Evolutionary conservation across 2,113 vertebrate genomes (phyloP).

Genomic region (Bubo bubo): DNA sequence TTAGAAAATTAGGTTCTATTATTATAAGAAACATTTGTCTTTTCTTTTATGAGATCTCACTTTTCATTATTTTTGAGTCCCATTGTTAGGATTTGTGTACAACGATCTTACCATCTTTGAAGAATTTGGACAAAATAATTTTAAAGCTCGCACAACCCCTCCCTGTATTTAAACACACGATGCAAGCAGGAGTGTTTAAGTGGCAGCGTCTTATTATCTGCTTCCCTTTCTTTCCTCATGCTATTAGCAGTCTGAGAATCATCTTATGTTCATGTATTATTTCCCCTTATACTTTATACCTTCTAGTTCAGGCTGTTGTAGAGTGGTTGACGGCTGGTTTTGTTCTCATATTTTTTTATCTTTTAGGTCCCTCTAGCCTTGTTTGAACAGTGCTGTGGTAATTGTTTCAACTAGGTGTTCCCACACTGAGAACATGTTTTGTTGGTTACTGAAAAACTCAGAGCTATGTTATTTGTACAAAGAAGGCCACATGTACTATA

Average conservation of each 20-base stretch:
- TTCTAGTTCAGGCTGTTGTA: not conserved
- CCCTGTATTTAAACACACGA: not conserved
- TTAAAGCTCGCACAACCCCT: not conserved
- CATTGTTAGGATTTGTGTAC: not conserved
- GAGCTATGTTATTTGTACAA: not conserved
- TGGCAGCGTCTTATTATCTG: not conserved
- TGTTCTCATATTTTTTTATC: not conserved
- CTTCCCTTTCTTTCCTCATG: not conserved
- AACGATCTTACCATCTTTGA: not conserved
- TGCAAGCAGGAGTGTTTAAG: not conserved
- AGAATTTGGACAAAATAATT: not conserved
- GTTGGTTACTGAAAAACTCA: not conserved
- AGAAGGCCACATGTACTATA: not conserved
- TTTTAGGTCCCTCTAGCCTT: not conserved
- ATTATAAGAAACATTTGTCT: not conserved
- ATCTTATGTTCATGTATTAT: fast-evolving
- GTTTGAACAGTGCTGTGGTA: not conserved
- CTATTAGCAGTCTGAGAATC: not conserved
- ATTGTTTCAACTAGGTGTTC: not conserved
- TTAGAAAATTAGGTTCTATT: not conserved
- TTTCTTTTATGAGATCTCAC: not conserved
- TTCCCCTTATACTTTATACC: not conserved
- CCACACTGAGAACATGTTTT: not conserved
- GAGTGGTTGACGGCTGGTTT: not conserved
- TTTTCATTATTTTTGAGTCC: not conserved